Evolutionary conservation across 2,797 vertebrate genomes (phyloP).

Genomic region (Gymnoscopelus microlampas): DNA sequence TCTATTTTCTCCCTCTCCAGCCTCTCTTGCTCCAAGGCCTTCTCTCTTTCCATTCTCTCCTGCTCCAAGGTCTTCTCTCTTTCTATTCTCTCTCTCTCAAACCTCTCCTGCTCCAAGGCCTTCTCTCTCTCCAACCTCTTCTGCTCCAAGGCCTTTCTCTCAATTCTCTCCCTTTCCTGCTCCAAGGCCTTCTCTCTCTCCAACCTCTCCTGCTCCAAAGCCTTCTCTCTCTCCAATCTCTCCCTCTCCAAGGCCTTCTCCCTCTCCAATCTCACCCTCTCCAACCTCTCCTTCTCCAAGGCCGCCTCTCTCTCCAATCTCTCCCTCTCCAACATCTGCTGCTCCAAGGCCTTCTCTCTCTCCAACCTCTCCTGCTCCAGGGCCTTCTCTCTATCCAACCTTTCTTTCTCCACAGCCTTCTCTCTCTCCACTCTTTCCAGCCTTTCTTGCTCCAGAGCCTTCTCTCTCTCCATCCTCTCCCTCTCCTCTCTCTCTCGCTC

Average conservation of each 20-base stretch:
- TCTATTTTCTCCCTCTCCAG: slow-evolving; percentile 14
- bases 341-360: slow-evolving; percentile 43
- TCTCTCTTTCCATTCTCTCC: slow-evolving; percentile 18
- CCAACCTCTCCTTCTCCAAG: slow-evolving; percentile 21
- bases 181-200: slow-evolving; percentile 23
- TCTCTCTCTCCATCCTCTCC: slow-evolving; percentile 35
- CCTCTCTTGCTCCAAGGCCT: slow-evolving; percentile 3
- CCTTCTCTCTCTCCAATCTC: slow-evolving; percentile 21
- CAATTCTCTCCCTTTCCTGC: slow-evolving; percentile 7
- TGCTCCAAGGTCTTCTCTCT: slow-evolving; percentile 6
- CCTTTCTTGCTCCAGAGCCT: slow-evolving; percentile 52
- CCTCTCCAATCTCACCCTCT: slow-evolving; percentile 10
- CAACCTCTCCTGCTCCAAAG: slow-evolving; percentile 1
- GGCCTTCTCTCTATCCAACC: slow-evolving; percentile 55
- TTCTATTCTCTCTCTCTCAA: slow-evolving; percentile 15
- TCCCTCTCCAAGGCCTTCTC: slow-evolving; percentile 46
- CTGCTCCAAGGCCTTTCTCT: not conserved
- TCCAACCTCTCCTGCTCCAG: slow-evolving; percentile 55
- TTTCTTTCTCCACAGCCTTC: slow-evolving; percentile 41
- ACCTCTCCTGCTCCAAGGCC: slow-evolving; percentile 1
- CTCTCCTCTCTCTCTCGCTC: slow-evolving; percentile 46
- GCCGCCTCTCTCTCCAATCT: slow-evolving; percentile 7
- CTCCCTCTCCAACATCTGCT: slow-evolving; percentile 18
- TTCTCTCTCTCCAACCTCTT: slow-evolving; percentile 9
- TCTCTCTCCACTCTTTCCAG: slow-evolving; percentile 36